These are phyloP conservation scores for Oophaga sylvatica DNA, from an alignment of 2,797 vertebrate species.

Conservation along the genomic window DNA sequence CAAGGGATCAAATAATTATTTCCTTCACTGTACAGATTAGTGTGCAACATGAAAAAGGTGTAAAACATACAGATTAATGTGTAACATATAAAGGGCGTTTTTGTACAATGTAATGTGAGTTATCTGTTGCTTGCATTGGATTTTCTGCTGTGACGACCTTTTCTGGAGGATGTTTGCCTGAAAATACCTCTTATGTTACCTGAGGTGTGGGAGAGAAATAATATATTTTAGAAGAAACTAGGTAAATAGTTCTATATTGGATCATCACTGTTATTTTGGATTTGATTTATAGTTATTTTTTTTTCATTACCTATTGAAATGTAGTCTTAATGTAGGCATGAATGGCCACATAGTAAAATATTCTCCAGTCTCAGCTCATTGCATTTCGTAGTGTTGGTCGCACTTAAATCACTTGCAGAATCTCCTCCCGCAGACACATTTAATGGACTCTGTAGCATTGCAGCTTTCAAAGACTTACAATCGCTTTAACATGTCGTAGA, in stretches of 20 bases:
- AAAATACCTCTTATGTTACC: not conserved
- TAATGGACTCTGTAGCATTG: slow-evolving; percentile 45
- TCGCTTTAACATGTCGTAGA: slow-evolving; percentile 31
- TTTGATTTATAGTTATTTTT: not conserved
- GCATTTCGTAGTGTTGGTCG: not conserved
- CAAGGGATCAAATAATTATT: no score
- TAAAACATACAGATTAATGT: no score
- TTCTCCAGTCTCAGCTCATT: slow-evolving; percentile 14
- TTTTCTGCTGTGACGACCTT: no score
- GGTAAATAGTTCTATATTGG: not conserved
- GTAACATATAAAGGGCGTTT: no score
- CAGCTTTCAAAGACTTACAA: slow-evolving; percentile 47
- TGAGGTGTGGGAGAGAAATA: not conserved
- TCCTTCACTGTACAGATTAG: no score
- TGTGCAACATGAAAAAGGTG: no score
- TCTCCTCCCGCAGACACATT: slow-evolving; percentile 32
- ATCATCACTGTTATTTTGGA: not conserved
- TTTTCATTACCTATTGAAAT: not conserved
- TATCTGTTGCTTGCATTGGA: no score
- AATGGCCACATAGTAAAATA: not conserved
- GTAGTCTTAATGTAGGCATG: not conserved
- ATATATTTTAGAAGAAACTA: not conserved
- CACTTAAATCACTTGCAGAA: slow-evolving; percentile 29
- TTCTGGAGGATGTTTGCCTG: not conserved
- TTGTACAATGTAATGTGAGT: no score